Base-by-base conservation (phyloP, 2,888 invertebrate species). In the Pyrochroa serraticornis region DNA sequence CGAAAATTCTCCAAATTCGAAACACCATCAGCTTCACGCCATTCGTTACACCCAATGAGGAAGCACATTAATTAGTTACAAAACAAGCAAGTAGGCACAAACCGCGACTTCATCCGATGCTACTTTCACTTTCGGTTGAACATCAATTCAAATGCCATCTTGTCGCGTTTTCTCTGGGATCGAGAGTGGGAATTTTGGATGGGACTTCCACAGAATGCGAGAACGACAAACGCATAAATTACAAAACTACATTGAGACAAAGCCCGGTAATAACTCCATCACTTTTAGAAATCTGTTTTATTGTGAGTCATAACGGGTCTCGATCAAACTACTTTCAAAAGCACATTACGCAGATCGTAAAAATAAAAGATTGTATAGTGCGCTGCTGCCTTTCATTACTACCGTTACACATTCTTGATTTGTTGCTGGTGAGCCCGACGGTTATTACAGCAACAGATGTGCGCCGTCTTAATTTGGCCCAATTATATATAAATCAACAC, bases 341-440 rank as follows among this genome's bases (percentile, higher is more conserved):
- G 33, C 22, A 22, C 37, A 49, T 41, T 41, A 39, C 35, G 37
- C 22, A 39, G 38, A 30, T 47, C 47, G 38, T 47, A 47, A 47
- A 47, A 38, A 47, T 47, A 30, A 47, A 10, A 47, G 22, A 22
- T 22, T 22, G 22, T 22, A 22, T 22, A 22, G 22, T 22, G 22
- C 22, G 22, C 22, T 37, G 31, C 13, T 49, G 44, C 56, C 56
- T 56, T 49, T 56, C 56, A 45, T 56, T 56, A 56, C 49, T 45
- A 56, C 49, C 50, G 56, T 50, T 45, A 56, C 45, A 49, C 9
- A 30, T 30, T 42, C 31, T 12, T 42, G 42, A 42, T 42, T 42
- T 35, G 36, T 35, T 35, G 36, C 36, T 10, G 42, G 8, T 42
- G 9, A 8, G 10, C 7, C 31, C 9, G 7, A 6, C 9, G 39